Evolutionary conservation across 2,888 invertebrate genomes (phyloP).

Genomic region (Heliconius ethilla): DNA sequence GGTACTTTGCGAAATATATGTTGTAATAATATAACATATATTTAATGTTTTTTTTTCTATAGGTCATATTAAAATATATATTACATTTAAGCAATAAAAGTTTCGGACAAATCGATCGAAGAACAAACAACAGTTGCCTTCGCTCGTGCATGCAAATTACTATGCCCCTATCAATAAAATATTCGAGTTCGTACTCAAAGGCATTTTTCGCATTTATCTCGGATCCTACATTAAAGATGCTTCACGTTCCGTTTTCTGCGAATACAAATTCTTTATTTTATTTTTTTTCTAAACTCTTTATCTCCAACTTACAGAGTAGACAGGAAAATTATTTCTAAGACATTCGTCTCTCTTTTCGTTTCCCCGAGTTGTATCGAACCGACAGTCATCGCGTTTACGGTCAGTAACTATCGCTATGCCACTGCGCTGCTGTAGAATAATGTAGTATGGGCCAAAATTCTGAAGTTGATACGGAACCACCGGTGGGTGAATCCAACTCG

Average conservation of each 20-base stretch:
- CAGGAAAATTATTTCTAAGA: too few species aligned
- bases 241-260: background rate
- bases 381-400: background rate
- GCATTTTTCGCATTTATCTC: background rate
- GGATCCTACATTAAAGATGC: background rate
- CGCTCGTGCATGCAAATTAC: background rate
- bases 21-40: too few species aligned
- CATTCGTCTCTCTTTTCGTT: too few species aligned
- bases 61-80: background rate
- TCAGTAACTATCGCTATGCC: background rate
- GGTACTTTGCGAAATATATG: too few species aligned
- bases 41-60: too few species aligned
- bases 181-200: slow-evolving; percentile 1
- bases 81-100: background rate
- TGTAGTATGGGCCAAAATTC: background rate
- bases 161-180: background rate
- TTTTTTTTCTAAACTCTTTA: too few species aligned
- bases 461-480: too few species aligned
- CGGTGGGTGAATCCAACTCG: too few species aligned
- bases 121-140: background rate
- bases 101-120: background rate
- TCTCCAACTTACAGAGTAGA: too few species aligned
- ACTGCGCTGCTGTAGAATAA: too few species aligned
- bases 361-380: background rate
- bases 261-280: background rate